Base-by-base conservation (phyloP, 2,888 invertebrate species). In the Odontocerum albicorne region DNA sequence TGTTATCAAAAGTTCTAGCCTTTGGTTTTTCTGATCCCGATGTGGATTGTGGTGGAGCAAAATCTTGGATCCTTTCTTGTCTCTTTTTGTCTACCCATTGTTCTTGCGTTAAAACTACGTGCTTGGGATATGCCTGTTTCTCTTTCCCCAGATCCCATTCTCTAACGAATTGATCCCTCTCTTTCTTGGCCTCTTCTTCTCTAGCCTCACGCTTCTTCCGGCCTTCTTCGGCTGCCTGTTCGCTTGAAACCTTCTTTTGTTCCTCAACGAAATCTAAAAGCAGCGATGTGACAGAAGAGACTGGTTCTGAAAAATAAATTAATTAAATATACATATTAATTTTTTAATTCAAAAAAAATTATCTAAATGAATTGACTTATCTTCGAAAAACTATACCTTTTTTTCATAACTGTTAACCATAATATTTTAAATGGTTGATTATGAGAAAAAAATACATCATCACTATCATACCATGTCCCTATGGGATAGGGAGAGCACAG, bases 51-150 rank as follows among this genome's bases (percentile, higher is more conserved):
- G 81, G 79, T 3, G 94, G 94, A 1, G 90, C 93, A 72, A 95
- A 95, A 69, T 93, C 92, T 0, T 78, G 66, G 17, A 77, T 74
- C 61, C 94, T 79, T 66, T 89, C 86, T 47, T 74, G 73, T 61
- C 95, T 79, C 67, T 90, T 84, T 65, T 87, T 85, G 59, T 86
- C 81, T 4, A 88, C 80, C 82, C 89, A 90, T 70, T 89, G 88
- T 66, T 87, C 86, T 74, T 90, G 90, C 0, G 83, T 78, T 78
- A 88, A 83, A 66, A 84, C 83, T 64, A 65, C 68, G 39, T 44
- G 52, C 31, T 44, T 45, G 8, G 45, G 33, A 10, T 51, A 21
- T 7, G 40, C 31, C 8, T 21, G 38, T 13, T 57, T 84, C 22
- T 83, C 81, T 68, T 88, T 88, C 1, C 87, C 88, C 17, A 84